Conservation (phyloP, 2,113 vertebrate genomes). For the Hystrix brachyura region DNA sequence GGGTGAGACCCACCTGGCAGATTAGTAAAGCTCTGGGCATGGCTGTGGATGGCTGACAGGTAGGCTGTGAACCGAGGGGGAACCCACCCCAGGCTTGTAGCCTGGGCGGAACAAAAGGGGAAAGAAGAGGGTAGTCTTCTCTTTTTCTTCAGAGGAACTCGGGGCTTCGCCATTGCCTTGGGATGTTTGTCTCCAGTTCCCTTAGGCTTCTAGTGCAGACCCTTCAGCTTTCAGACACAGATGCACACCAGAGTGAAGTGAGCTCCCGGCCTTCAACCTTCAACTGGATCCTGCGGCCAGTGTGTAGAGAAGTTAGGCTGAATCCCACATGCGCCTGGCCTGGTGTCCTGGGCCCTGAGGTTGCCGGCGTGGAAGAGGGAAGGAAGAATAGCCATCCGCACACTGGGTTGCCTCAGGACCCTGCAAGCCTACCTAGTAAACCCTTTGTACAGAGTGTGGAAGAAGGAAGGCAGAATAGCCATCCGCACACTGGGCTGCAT, state of each 20-base stretch:
- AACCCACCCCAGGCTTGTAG: not conserved
- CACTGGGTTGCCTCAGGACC: not conserved
- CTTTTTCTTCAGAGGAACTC: not conserved
- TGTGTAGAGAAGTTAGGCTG: not conserved
- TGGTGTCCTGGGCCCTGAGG: not conserved
- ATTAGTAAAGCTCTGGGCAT: not conserved
- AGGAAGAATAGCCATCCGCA: not conserved
- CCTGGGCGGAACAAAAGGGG: not conserved
- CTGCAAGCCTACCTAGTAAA: not conserved
- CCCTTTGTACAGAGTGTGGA: not conserved
- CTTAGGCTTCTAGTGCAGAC: not conserved
- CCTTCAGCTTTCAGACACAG: not conserved
- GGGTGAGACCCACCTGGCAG: not conserved
- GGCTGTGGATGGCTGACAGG: not conserved
- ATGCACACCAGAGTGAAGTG: too few relatives aligned
- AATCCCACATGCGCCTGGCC: not conserved
- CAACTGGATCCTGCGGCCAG: not conserved
- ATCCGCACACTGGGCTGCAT: not conserved
- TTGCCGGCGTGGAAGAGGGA: not conserved
- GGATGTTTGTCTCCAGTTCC: not conserved
- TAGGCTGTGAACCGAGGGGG: not conserved
- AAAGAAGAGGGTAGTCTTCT: not conserved
- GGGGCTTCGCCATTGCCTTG: not conserved
- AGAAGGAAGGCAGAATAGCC: not conserved
- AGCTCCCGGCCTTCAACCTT: not conserved